Evolutionary conservation across 2,888 invertebrate genomes (phyloP), one percentile per base, ranked within the genome.

Genomic region (Dioctria linearis): DNA sequence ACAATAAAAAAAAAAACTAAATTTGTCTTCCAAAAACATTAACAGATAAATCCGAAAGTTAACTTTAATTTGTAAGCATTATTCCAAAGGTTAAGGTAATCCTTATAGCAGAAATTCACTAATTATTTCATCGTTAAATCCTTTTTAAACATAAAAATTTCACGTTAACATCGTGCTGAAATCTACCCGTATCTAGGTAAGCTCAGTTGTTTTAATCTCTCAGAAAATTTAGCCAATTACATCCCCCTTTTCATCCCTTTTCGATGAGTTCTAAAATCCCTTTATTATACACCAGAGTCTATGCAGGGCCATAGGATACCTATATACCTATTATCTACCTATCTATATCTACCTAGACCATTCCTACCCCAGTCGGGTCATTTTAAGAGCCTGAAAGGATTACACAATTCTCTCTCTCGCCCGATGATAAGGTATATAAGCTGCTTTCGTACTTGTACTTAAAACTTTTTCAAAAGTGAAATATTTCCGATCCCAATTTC

Each of bases 381-480:
- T 63, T 63, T 57, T 11, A 63, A 39, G 46, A 51, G 40, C 13
- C 49, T 42, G 63, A n/a, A 43, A 63, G 63, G 61, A 76, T 76
- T 63, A 76, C 61, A 61, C 25, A 25, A 25, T 25, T 25, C 25
- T 25, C 25, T 13, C 39, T 8, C 46, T 6, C 49, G 25, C n/a
- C 46, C 76, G 61, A 51, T 25, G 25, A 25, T 76, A 46, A 76
- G 63, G 63, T 63, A 25, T 25, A 25, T 25, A 63, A 76, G 63
- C 46, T 11, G 37, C 49, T 76, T 63, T 63, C 39, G 63, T 46
- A 63, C 37, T 76, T 63, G 63, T 76, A 49, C 76, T 76, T 11
- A 25, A 63, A 63, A 63, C 39, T 76, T 76, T 76, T 63, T 76
- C 63, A 63, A 76, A 76, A 76, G 76, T 76, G 61, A 76, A 76